These are phyloP conservation scores for Oceanites oceanicus DNA, from an alignment of 2,113 vertebrate species.

Conservation along the genomic window DNA sequence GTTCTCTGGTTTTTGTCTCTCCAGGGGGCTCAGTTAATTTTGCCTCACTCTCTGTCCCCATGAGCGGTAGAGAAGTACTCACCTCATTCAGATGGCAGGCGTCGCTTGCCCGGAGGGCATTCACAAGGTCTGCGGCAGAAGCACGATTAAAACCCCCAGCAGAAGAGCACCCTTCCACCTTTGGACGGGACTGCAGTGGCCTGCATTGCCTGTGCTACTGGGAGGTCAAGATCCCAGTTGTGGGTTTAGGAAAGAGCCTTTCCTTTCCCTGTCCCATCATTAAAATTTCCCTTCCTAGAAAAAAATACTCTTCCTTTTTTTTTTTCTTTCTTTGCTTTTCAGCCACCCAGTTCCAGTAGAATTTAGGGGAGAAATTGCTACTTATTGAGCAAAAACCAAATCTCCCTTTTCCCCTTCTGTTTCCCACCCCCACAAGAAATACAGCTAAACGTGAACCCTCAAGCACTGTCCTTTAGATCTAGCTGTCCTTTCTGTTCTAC, in stretches of 20 bases:
- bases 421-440: neutral
- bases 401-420: neutral
- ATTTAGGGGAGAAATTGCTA: neutral
- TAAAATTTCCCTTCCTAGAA: neutral
- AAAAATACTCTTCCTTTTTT: neutral
- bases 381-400: neutral
- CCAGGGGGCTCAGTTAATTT: neutral
- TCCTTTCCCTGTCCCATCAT: neutral
- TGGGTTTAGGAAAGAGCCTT: neutral
- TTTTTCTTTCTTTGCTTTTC: neutral
- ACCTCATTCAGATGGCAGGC: neutral
- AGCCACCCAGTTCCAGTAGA: neutral
- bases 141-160: neutral
- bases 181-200: rapidly evolving
- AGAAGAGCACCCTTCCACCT: neutral
- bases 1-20: neutral
- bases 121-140: neutral
- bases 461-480: neutral
- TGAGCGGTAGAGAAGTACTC: neutral
- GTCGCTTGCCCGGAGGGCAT: neutral
- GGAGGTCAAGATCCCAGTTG: neutral
- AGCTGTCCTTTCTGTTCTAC: neutral
- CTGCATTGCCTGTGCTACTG: neutral
- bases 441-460: neutral
- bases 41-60: neutral